Evolutionary conservation across 2,888 invertebrate species (phyloP).

Genomic region (Venustoraphidia nigricollis): DNA sequence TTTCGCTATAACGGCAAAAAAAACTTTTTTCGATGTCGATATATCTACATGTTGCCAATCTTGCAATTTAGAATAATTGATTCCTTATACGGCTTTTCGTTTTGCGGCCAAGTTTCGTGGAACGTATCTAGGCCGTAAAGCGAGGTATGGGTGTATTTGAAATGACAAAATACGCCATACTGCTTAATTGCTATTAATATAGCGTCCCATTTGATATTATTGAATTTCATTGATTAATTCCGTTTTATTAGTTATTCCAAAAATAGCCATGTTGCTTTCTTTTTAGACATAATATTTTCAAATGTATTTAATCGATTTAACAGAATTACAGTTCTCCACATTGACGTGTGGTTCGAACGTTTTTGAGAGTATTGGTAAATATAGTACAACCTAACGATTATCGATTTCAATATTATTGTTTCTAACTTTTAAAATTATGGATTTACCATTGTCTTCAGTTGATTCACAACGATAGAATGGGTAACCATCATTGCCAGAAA

Average conservation of each 20-base stretch:
- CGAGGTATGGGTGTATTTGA: too few species aligned
- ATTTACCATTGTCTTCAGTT: conserved; percentile 12
- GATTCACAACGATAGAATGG: conserved; percentile 12
- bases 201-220: conserved; percentile 15
- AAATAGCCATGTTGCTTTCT: conserved; percentile 23
- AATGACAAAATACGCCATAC: conserved; percentile 14
- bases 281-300: conserved; percentile 28
- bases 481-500: conserved; percentile 13
- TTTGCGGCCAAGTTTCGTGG: too few species aligned
- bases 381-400: conserved; percentile 23
- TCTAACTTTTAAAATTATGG: conserved; percentile 12
- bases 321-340: conserved; percentile 25
- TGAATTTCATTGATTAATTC: conserved; percentile 15
- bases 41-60: too few species aligned
- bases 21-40: too few species aligned
- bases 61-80: too few species aligned
- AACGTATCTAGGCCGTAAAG: too few species aligned
- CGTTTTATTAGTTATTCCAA: conserved; percentile 16
- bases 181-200: conserved; percentile 17
- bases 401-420: conserved; percentile 14
- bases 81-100: too few species aligned
- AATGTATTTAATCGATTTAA: conserved; percentile 13
- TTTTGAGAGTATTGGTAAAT: conserved; percentile 18
- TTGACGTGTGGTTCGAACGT: conserved; percentile 23
- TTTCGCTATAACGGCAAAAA: too few species aligned